A percentile compares a stretch with the other conserved stretches of the same genome.
These are phyloP conservation scores for Amblyopsis rosae DNA, from an alignment of 2,113 vertebrate genomes.

Conservation along the genomic window DNA sequence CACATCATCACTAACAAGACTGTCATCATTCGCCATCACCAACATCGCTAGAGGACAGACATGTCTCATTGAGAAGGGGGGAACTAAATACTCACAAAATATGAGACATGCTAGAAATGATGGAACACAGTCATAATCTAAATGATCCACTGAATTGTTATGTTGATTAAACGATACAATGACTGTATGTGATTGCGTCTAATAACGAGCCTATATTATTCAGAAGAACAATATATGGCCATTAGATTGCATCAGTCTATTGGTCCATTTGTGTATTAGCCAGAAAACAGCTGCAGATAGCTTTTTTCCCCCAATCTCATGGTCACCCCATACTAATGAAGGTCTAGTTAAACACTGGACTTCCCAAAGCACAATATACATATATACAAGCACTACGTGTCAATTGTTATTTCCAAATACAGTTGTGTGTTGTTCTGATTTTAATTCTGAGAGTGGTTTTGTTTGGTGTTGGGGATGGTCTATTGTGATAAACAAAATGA, in stretches of 20 bases:
- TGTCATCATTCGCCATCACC: conserved; percentile 33
- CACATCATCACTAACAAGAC: conserved; percentile 43
- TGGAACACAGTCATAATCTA: conserved; percentile 34
- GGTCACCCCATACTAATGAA: conserved; percentile 66
- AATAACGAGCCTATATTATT: neutral
- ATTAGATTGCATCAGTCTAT: conserved; percentile 25
- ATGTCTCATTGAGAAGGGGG: neutral
- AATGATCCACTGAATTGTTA: conserved; percentile 9
- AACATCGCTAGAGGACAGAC: conserved; percentile 12
- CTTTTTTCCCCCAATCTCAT: conserved; percentile 52
- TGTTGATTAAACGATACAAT: conserved; percentile 9
- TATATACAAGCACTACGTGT: neutral
- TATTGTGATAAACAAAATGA: neutral
- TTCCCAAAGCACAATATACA: conserved; percentile 11
- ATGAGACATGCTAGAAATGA: conserved; percentile 33
- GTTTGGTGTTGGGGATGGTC: neutral
- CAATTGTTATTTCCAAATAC: neutral
- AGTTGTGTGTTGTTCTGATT: neutral
- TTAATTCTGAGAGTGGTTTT: neutral
- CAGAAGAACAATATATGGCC: neutral
- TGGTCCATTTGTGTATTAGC: conserved; percentile 23
- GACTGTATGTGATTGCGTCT: conserved; percentile 19
- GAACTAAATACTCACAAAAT: conserved; percentile 18
- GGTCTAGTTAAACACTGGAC: conserved; percentile 44
- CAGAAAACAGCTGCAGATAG: conserved; percentile 33